Percentiles rank a stretch among this genome's conserved stretches.
Conservation (phyloP, 2,888 invertebrate genomes). For the Netelia fuscicornis region DNA sequence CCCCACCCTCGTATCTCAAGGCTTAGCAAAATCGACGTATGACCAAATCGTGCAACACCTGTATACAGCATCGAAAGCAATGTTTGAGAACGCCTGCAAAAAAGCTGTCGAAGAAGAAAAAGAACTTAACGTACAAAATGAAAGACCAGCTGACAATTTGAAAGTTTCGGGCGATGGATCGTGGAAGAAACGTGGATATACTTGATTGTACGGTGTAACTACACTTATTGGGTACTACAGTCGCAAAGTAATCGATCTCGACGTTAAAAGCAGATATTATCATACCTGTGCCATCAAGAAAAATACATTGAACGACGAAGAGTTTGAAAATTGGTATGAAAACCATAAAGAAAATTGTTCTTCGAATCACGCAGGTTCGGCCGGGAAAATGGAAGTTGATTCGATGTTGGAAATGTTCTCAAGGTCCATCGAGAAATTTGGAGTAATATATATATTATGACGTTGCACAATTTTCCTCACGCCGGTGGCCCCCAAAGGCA, state of each 20-base stretch:
- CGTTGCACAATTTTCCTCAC: too few species aligned
- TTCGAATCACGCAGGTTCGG: background rate
- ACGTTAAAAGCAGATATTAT: background rate
- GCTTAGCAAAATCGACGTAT: background rate
- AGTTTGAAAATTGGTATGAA: conserved; percentile 3
- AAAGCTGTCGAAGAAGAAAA: background rate
- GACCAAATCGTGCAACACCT: background rate
- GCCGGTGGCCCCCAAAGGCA: too few species aligned
- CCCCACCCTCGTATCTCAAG: too few species aligned
- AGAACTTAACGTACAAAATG: conserved; percentile 59
- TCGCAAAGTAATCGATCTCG: background rate
- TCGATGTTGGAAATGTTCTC: background rate
- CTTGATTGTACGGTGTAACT: conserved; percentile 3
- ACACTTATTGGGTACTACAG: background rate
- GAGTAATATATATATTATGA: background rate
- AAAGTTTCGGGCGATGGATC: conserved; percentile 73
- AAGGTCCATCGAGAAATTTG: background rate
- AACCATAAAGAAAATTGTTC: background rate
- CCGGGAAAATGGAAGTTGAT: background rate
- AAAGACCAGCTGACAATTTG: conserved; percentile 60
- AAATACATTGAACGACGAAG: background rate
- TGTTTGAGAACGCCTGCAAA: background rate
- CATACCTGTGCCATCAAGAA: background rate
- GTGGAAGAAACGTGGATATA: conserved; percentile 1
- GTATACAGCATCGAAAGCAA: background rate